Percentiles rank a stretch among this genome's conserved stretches.
These are phyloP conservation scores for Babylonia areolata DNA, from an alignment of 1,140 invertebrate species.

Conservation along the genomic window DNA sequence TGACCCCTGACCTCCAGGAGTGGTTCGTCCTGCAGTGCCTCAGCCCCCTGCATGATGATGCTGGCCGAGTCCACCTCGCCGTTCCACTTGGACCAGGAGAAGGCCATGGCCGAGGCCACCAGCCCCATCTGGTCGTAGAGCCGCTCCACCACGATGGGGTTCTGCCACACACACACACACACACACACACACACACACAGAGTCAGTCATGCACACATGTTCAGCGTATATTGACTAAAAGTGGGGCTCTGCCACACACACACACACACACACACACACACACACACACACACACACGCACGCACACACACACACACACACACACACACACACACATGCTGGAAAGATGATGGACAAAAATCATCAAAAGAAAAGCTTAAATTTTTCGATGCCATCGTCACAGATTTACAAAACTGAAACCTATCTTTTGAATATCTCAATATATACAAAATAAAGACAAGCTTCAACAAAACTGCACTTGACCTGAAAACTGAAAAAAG, in stretches of 20 bases:
- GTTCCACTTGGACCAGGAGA: slow-evolving; percentile 94
- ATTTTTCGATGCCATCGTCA: too few species aligned
- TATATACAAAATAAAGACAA: too few species aligned
- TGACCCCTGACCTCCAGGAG: slow-evolving; percentile 64
- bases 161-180: slow-evolving; percentile 60
- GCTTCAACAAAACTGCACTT: too few species aligned
- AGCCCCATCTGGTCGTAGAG: slow-evolving; percentile 89
- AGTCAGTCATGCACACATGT: too few species aligned
- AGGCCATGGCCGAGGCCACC: slow-evolving; percentile 85
- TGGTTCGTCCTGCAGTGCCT: slow-evolving; percentile 68
- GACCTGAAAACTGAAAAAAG: too few species aligned
- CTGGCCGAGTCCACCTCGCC: slow-evolving; percentile 67
- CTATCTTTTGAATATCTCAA: too few species aligned
- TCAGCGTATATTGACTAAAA: too few species aligned
- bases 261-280: background rate
- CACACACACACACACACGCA: background rate
- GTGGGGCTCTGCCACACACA: too few species aligned
- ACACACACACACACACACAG: too few species aligned
- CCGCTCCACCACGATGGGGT: slow-evolving; percentile 84
- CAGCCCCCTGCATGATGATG: slow-evolving; percentile 68
- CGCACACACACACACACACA: background rate
- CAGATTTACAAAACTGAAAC: too few species aligned
- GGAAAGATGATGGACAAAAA: too few species aligned
- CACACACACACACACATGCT: background rate
- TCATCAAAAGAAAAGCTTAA: too few species aligned